Percentiles rank a stretch among this genome's conserved stretches.
Conservation (phyloP, 2,797 vertebrate species). For the Muscicapa comitata region DNA sequence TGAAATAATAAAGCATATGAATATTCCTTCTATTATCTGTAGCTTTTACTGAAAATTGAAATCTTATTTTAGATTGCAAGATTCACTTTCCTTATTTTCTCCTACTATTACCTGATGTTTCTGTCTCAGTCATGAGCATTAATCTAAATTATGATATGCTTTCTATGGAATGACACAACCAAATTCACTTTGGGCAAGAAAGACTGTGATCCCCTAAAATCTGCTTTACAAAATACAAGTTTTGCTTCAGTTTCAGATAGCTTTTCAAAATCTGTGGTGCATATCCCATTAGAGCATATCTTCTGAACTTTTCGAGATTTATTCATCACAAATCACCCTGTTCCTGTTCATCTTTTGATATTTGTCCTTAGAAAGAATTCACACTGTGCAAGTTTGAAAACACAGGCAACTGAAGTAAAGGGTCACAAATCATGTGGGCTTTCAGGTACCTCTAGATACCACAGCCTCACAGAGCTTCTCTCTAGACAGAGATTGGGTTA, state of each 20-base stretch:
- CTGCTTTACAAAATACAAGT: background rate
- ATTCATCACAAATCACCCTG: conserved; percentile 13
- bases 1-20: background rate
- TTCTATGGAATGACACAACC: background rate
- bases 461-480: background rate
- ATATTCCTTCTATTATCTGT: background rate
- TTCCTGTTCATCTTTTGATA: conserved; percentile 17
- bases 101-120: background rate
- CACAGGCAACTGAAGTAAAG: background rate
- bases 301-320: conserved; percentile 7
- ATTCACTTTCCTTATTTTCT: conserved; percentile 4
- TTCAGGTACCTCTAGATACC: background rate
- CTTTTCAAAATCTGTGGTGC: conserved; percentile 17
- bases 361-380: conserved; percentile 18
- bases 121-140: background rate
- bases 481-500: background rate
- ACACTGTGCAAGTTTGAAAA: background rate
- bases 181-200: background rate
- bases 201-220: background rate
- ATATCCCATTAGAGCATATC: conserved; percentile 3
- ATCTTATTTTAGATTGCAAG: background rate
- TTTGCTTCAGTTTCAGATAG: conserved; percentile 1
- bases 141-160: conserved; percentile 26
- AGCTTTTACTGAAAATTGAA: conserved; percentile 19
- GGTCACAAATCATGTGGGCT: background rate